Percentiles rank a stretch among this genome's conserved stretches.
Evolutionary conservation across 2,113 vertebrate genomes (phyloP).

Genomic region (Leiothrix lutea): DNA sequence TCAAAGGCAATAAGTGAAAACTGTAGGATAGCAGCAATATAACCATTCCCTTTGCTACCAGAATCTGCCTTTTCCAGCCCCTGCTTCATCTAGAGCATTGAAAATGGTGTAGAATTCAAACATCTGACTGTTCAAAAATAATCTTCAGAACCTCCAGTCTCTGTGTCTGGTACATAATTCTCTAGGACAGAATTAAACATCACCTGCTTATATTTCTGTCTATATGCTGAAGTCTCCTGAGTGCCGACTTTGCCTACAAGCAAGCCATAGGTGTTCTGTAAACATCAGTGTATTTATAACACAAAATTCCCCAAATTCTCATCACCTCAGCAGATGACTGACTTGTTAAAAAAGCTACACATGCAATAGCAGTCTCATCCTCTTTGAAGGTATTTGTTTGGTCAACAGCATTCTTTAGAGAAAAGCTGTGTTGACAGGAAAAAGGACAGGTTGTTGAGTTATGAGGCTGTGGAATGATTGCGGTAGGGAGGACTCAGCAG

Average conservation of each 20-base stretch:
- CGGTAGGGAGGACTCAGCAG: not conserved
- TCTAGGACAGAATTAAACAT: not conserved
- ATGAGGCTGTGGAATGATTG: not conserved
- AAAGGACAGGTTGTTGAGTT: conserved; percentile 4
- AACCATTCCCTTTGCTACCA: not conserved
- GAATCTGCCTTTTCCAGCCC: not conserved
- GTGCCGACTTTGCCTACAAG: not conserved
- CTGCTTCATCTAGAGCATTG: not conserved
- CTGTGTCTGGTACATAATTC: not conserved
- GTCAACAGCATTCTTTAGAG: not conserved
- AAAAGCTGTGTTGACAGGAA: not conserved
- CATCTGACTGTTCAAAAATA: not conserved
- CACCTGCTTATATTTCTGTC: not conserved
- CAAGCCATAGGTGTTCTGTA: not conserved
- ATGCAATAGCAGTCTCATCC: not conserved
- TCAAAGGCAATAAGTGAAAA: conserved; percentile 1
- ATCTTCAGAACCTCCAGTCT: not conserved
- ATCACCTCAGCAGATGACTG: not conserved
- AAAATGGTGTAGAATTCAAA: not conserved
- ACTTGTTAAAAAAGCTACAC: not conserved
- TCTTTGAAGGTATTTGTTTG: conserved; percentile 6
- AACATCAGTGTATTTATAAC: not conserved
- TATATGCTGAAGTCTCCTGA: not conserved
- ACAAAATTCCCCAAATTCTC: conserved; percentile 3
- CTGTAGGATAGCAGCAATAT: not conserved